Percentiles rank a stretch among this genome's conserved stretches.
These are phyloP conservation scores for Magallana angulata DNA, from an alignment of 1,140 invertebrate species.

Conservation along the genomic window DNA sequence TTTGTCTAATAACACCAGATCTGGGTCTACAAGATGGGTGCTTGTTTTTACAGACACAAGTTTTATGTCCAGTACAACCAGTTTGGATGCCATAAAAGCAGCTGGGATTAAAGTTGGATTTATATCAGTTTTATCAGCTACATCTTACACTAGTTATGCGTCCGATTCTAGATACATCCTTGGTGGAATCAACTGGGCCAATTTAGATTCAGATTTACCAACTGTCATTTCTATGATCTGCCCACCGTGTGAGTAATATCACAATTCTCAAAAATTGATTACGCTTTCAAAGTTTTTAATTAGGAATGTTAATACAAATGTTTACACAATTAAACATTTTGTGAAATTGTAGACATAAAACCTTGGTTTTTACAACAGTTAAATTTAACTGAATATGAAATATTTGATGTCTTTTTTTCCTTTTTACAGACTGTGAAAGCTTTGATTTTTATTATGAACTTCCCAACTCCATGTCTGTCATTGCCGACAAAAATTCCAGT, in stretches of 20 bases:
- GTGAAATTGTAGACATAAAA: no score
- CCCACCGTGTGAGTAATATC: neutral
- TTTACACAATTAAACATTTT: no score
- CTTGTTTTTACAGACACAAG: neutral
- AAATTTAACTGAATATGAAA: no score
- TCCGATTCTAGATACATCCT: neutral
- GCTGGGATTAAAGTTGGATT: neutral
- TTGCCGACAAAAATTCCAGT: neutral
- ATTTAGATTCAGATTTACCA: no score
- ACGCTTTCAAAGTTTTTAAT: no score
- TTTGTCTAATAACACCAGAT: neutral
- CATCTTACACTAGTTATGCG: neutral
- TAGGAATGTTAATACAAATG: no score
- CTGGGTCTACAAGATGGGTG: neutral
- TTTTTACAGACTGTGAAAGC: constrained; percentile 10
- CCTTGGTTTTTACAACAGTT: no score
- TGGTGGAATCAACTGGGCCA: neutral
- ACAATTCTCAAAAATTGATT: no score
- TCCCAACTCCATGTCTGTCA: neutral
- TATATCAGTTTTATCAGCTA: neutral
- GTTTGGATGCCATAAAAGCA: neutral
- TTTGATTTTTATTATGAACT: constrained; percentile 7
- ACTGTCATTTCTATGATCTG: neutral
- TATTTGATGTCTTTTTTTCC: neutral
- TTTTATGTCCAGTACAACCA: neutral